A percentile compares a stretch with the other conserved stretches of the same genome.
phyloP scores from a whole-genome alignment of 37 sponge, comb jelly and placozoan genomes.

The Spongia lamella region DNA sequence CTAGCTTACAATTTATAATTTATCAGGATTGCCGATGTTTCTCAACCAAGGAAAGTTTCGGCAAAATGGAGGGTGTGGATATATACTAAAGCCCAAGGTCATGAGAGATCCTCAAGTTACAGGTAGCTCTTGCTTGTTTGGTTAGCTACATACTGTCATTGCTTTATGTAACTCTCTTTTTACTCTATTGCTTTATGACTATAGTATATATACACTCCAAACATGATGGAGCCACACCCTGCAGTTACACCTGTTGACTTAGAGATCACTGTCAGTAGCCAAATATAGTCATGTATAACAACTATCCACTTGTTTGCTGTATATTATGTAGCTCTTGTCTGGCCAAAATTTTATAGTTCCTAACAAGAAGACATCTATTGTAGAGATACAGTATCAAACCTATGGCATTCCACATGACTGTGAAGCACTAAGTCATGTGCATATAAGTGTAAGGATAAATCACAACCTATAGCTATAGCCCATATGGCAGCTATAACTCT shows the following conservation, averaged over 20 bases:
- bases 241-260: slow-evolving; percentile 35
- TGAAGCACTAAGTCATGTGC: not conserved
- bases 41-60: slow-evolving; percentile 82
- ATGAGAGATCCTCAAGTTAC: slow-evolving; percentile 42
- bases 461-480: no score
- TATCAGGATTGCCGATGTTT: slow-evolving; percentile 61
- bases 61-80: slow-evolving; percentile 82
- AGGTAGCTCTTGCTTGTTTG: not conserved
- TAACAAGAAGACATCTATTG: slow-evolving; percentile 31
- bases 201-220: slow-evolving; percentile 17
- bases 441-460: not conserved
- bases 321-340: slow-evolving; percentile 45
- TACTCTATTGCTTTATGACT: not conserved
- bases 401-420: slow-evolving; percentile 56
- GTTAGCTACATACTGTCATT: no score
- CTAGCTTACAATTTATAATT: not conserved
- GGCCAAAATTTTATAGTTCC: slow-evolving; percentile 48
- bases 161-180: no score
- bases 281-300: not conserved
- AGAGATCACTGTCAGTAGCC: slow-evolving; percentile 57
- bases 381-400: slow-evolving; percentile 43
- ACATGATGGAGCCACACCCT: slow-evolving; percentile 47
- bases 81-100: slow-evolving; percentile 70
- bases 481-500: no score
- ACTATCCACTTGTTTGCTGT: not conserved